Evolutionary conservation across 1,140 invertebrate genomes (phyloP).

Genomic region (Drosophila persimilis): DNA sequence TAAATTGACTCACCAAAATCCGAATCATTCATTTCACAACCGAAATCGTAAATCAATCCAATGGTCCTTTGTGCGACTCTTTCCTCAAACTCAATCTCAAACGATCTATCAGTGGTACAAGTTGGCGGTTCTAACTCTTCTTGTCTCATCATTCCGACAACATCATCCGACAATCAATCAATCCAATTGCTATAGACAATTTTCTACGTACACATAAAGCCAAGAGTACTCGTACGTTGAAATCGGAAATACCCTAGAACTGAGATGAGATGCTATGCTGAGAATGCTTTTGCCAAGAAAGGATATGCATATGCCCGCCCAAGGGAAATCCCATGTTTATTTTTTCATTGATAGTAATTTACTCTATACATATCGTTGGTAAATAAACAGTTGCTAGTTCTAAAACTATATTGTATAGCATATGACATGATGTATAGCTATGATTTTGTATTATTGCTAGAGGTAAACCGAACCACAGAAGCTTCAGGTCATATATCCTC

Average conservation of each 20-base stretch:
- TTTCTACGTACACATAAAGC: conserved; percentile 52
- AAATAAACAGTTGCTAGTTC: not conserved
- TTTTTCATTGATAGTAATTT: not conserved
- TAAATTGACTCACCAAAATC: too few relatives aligned
- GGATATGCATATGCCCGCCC: not conserved
- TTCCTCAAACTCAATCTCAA: not conserved
- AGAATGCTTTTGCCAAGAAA: not conserved
- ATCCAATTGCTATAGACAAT: not conserved
- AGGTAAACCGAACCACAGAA: not conserved
- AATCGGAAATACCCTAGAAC: not conserved
- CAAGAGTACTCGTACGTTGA: not conserved
- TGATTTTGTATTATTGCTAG: conserved; percentile 6
- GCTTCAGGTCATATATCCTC: not conserved
- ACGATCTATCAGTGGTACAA: conserved; percentile 14
- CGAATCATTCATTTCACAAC: too few relatives aligned
- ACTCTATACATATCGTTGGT: not conserved
- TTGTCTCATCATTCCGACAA: conserved; percentile 7
- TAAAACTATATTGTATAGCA: not conserved
- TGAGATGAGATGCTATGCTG: not conserved
- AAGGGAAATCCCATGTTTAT: not conserved
- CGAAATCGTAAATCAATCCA: conserved; percentile 15
- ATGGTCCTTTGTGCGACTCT: conserved; percentile 1
- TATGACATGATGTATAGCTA: not conserved
- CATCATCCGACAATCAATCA: conserved; percentile 1
- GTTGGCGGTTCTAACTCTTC: conserved; percentile 52